Conservation (phyloP, 2,797 vertebrate species). For the Hippoglossus hippoglossus region DNA sequence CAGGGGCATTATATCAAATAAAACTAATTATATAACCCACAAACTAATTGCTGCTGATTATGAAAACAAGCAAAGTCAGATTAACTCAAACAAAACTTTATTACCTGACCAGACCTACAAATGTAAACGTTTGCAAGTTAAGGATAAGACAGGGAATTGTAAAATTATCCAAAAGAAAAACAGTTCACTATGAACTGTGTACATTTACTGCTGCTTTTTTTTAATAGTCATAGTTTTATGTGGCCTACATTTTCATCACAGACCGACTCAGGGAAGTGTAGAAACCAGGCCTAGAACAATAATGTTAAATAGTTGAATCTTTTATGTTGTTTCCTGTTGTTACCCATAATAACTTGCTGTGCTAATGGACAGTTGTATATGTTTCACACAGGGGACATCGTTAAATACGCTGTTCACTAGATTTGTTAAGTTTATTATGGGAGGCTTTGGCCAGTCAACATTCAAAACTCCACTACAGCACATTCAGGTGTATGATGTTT, state of each 20-base stretch:
- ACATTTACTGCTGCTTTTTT: background rate
- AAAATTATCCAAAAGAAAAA: too few relatives aligned
- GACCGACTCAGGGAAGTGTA: background rate
- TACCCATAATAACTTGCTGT: constrained; percentile 2
- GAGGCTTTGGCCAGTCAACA: constrained; percentile 23
- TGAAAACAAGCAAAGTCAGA: too few relatives aligned
- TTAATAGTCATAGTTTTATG: background rate
- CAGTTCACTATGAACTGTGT: too few relatives aligned
- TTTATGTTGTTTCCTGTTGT: constrained; percentile 17
- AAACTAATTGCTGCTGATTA: too few relatives aligned
- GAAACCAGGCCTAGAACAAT: background rate
- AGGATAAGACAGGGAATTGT: too few relatives aligned
- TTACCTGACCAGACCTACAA: too few relatives aligned
- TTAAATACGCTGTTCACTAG: constrained; percentile 1
- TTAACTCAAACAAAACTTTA: too few relatives aligned
- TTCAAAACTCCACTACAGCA: constrained; percentile 33
- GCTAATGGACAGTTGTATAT: constrained; percentile 12
- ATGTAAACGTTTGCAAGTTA: too few relatives aligned
- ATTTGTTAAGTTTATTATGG: background rate
- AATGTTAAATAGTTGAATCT: constrained; percentile 11
- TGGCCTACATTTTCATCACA: background rate
- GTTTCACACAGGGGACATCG: constrained; percentile 13
- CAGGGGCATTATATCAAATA: too few relatives aligned
- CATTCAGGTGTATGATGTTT: constrained; percentile 46
- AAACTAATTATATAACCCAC: too few relatives aligned